These are phyloP conservation scores for Lasioglossum pauxillum DNA, from an alignment of 2,888 invertebrate species.

Conservation along the genomic window DNA sequence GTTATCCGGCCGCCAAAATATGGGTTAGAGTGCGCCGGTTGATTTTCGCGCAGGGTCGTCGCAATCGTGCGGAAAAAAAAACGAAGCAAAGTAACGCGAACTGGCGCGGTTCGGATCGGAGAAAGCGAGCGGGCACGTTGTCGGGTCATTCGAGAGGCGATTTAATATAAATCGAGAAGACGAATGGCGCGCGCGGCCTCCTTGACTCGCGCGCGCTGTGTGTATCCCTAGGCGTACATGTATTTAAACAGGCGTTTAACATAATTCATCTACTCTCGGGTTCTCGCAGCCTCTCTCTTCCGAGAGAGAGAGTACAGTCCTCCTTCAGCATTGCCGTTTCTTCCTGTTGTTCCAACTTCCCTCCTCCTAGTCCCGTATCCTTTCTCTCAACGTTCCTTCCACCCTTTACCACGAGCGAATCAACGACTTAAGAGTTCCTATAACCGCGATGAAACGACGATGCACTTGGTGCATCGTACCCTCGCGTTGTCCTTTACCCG, in stretches of 20 bases:
- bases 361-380: background rate
- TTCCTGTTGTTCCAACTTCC: slow-evolving; percentile 27
- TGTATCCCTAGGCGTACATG: slow-evolving; percentile 82
- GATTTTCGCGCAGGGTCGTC: background rate
- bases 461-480: slow-evolving; percentile 10
- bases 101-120: slow-evolving; percentile 44
- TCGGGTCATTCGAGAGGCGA: slow-evolving; percentile 78
- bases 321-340: slow-evolving; percentile 35
- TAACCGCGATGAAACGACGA: slow-evolving; percentile 32
- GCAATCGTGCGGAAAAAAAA: slow-evolving; percentile 26
- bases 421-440: slow-evolving; percentile 40
- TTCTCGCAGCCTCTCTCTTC: slow-evolving; percentile 50
- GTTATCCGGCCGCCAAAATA: no score
- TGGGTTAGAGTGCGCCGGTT: no score
- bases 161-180: slow-evolving; percentile 83
- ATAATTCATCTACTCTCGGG: slow-evolving; percentile 80
- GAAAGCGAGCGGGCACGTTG: slow-evolving; percentile 61
- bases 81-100: slow-evolving; percentile 49
- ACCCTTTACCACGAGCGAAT: slow-evolving; percentile 26
- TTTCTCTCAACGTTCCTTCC: slow-evolving; percentile 10
- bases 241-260: slow-evolving; percentile 83
- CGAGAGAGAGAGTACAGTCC: slow-evolving; percentile 15
- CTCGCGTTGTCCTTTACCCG: background rate
- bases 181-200: slow-evolving; percentile 81
- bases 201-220: slow-evolving; percentile 74